Base-by-base conservation (phyloP, 2,113 vertebrate species). In the Excalfactoria chinensis region DNA sequence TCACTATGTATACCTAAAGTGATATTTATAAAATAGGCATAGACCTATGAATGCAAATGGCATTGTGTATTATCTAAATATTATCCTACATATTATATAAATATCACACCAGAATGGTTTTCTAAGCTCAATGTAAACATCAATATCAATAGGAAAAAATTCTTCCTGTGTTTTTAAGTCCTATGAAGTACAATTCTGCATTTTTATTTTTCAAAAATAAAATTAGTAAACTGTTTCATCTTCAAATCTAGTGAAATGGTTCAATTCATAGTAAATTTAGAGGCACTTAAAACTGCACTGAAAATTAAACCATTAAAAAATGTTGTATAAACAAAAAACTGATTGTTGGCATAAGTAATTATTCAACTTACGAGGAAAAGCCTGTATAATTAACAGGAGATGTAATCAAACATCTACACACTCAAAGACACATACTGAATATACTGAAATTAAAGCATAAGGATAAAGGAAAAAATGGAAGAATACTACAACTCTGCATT, bases 241-340 rank as follows among this genome's bases (percentile, higher is more conserved):
- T 76, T 86, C 55, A 90, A 97, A 84, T 37, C 79, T 90, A 97
- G 89, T 89, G 67, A 94, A 97, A 89, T 80, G 86, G 86, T 70
- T 97, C 87, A 92, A 86, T 86, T 60, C 12, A 1, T 84, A 69
- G 76, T 94, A 93, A 95, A 96, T 95, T 95, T 93, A 90, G 92
- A 93, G 60, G 32, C 44, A 94, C 89, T 84, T 87, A 97, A 93
- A 94, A 85, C 64, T 64, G 43, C 63, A 68, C 56, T 86, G 77
- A 95, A 95, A 89, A 92, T 90, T 85, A 90, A 93, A 93, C 88
- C 58, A 93, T 41, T 95, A 94, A 79, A 85, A 87, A 83, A 80
- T 95, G 90, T 95, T 87, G 86, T 72, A 96, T 86, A 96, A 94
- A 96, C 12, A 94, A 85, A 96, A 86, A 86, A 68, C 70, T 80